Evolutionary conservation across 2,113 vertebrate species (phyloP).

Genomic region (Thinocorus orbignyianus): DNA sequence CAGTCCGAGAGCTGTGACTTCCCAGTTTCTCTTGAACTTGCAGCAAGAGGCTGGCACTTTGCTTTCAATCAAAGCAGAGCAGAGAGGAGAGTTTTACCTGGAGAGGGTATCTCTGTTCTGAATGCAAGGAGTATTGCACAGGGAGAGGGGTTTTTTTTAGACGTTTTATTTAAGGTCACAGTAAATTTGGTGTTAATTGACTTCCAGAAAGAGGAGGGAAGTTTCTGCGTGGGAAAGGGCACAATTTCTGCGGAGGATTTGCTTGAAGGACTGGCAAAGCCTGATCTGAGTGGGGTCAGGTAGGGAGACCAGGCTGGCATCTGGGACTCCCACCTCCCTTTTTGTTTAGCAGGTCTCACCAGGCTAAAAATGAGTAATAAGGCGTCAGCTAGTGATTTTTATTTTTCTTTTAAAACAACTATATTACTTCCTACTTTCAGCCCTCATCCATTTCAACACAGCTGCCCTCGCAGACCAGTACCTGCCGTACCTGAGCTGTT

Average conservation of each 20-base stretch:
- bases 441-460: neutral
- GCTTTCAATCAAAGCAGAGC: neutral
- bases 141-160: neutral
- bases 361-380: neutral
- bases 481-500: neutral
- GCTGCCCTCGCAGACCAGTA: neutral
- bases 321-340: neutral
- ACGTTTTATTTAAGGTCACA: neutral
- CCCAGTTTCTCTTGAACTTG: neutral
- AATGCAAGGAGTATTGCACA: neutral
- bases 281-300: too few relatives aligned
- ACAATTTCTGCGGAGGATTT: neutral
- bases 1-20: fast-evolving
- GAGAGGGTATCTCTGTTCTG: too few relatives aligned
- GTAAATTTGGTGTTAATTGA: neutral
- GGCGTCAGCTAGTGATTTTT: too few relatives aligned
- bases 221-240: neutral
- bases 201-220: neutral
- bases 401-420: neutral
- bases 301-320: neutral
- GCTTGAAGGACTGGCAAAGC: neutral
- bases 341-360: neutral
- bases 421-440: neutral
- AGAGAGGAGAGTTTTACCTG: neutral
- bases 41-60: neutral